Percentiles rank a stretch among this genome's conserved stretches.
Evolutionary conservation across 1,140 invertebrate species (phyloP).

Genomic region (Lasioglossum albipes): DNA sequence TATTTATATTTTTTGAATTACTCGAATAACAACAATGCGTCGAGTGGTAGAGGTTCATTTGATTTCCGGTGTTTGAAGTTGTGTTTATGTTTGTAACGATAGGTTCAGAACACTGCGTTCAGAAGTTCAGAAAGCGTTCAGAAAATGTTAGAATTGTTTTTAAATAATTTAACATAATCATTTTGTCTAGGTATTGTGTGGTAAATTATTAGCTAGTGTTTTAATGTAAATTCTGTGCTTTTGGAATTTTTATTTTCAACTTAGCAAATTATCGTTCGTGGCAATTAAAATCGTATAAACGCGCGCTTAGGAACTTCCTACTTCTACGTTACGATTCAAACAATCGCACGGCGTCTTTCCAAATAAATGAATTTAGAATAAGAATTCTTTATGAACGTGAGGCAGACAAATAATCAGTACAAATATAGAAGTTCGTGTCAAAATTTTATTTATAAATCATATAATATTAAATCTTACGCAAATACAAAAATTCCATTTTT

Average conservation of each 20-base stretch:
- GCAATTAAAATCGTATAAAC: not conserved
- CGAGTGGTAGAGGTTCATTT: too few relatives aligned
- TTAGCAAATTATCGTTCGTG: not conserved
- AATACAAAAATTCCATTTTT: too few relatives aligned
- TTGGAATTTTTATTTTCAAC: not conserved
- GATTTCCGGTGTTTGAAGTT: not conserved
- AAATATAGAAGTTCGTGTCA: too few relatives aligned
- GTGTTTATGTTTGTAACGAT: too few relatives aligned
- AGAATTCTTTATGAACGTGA: too few relatives aligned
- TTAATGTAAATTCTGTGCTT: too few relatives aligned
- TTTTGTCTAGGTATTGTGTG: not conserved
- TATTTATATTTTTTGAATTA: not conserved
- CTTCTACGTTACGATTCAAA: too few relatives aligned
- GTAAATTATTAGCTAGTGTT: not conserved
- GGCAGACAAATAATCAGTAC: not conserved
- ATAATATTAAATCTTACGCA: not conserved
- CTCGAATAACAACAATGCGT: too few relatives aligned
- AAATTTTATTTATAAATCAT: not conserved
- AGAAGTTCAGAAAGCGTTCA: too few relatives aligned
- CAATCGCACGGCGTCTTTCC: too few relatives aligned
- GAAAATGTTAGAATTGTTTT: not conserved
- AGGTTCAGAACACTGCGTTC: too few relatives aligned
- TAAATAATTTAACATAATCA: conserved; percentile 30
- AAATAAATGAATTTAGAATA: too few relatives aligned
- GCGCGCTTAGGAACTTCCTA: not conserved